These are phyloP conservation scores for Amblyjoppa proteus DNA, from an alignment of 2,888 invertebrate species.

Conservation along the genomic window DNA sequence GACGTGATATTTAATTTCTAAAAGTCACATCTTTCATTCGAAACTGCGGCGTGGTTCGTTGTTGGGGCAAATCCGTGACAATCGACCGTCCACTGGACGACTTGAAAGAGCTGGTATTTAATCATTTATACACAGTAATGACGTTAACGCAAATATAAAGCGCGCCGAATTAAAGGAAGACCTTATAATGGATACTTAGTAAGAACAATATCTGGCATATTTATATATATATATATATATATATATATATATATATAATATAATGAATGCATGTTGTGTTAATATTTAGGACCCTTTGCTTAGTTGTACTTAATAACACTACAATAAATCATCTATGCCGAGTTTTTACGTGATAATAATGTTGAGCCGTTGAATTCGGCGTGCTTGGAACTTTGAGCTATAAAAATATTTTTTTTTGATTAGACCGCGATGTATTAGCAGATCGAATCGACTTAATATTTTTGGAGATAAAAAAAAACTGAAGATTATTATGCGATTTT, in stretches of 20 bases:
- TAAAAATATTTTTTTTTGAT: conserved; percentile 71
- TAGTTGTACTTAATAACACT: conserved; percentile 59
- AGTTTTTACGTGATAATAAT: conserved; percentile 53
- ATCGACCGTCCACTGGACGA: conserved; percentile 39
- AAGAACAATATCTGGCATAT: conserved; percentile 62
- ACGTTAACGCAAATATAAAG: conserved; percentile 48
- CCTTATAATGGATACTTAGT: conserved; percentile 49
- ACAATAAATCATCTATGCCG: conserved; percentile 58
- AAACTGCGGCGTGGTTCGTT: conserved; percentile 50
- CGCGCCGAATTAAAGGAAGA: conserved; percentile 62
- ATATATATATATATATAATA: conserved; percentile 6
- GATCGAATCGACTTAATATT: conserved; percentile 58
- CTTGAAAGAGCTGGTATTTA: conserved; percentile 37
- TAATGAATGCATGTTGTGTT: conserved; percentile 60
- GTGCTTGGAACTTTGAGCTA: conserved; percentile 69
- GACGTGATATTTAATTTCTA: conserved; percentile 49
- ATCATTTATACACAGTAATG: conserved; percentile 35
- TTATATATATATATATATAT: conserved; percentile 21
- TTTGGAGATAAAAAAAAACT: conserved; percentile 25
- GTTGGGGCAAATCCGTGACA: conserved; percentile 44
- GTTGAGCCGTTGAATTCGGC: conserved; percentile 60
- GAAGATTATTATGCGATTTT: not conserved
- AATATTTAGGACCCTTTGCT: conserved; percentile 65
- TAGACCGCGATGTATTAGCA: conserved; percentile 68
- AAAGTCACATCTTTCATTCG: conserved; percentile 47